phyloP scores from a whole-genome alignment of 2,888 invertebrate species.

The Priocnemis perturbator region DNA sequence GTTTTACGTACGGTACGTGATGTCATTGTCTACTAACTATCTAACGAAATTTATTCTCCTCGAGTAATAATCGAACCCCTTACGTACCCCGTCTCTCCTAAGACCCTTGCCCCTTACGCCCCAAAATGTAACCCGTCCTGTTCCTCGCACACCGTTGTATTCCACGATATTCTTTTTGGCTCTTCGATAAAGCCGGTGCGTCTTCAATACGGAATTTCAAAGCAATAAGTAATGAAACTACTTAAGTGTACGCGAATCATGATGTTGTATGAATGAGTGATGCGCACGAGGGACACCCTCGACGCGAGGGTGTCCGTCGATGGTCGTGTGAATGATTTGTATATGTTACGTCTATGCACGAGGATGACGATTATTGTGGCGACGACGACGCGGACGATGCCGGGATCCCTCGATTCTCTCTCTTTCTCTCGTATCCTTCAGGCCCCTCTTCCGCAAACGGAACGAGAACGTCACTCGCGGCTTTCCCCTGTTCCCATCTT shows the following conservation, averaged over 20 bases:
- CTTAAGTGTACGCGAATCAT: constrained; percentile 50
- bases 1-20: constrained; percentile 55
- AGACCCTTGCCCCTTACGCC: background rate
- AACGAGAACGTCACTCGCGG: too few relatives aligned
- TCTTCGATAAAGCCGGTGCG: constrained; percentile 38
- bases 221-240: constrained; percentile 72
- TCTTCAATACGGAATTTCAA: constrained; percentile 72
- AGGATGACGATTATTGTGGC: constrained; percentile 18
- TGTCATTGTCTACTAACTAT: constrained; percentile 54
- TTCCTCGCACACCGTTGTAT: constrained; percentile 37
- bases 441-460: background rate
- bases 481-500: constrained; percentile 1
- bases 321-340: constrained; percentile 4
- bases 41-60: constrained; percentile 33
- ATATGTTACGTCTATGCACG: constrained; percentile 4
- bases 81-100: constrained; percentile 1
- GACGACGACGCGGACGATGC: constrained; percentile 16
- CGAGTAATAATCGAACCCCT: constrained; percentile 11
- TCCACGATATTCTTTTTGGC: constrained; percentile 43
- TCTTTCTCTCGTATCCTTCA: constrained; percentile 11
- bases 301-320: background rate
- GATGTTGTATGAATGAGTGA: constrained; percentile 43
- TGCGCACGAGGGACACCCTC: constrained; percentile 5
- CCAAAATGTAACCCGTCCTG: constrained; percentile 32
- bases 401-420: constrained; percentile 33